Base-by-base conservation (phyloP, 2,113 vertebrate genomes). In the Numenius arquata region DNA sequence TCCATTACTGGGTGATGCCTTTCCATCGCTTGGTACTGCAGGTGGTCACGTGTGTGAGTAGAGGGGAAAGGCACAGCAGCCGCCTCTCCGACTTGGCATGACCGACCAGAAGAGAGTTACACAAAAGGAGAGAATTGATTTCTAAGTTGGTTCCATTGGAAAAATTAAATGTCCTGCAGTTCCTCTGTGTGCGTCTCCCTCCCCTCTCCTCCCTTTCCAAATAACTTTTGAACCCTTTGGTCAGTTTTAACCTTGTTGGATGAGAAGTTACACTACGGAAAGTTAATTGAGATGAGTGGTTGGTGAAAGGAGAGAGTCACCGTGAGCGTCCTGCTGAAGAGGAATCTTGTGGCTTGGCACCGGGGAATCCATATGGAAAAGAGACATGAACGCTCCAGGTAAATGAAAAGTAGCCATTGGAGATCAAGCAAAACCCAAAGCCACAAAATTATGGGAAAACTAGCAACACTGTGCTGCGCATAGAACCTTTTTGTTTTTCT, bases 221-320 rank as follows among this genome's bases (percentile, higher is more conserved):
- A 56, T 56, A 91, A 91, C 81, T 95, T 97, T 82, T 88, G 88
- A 88, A 85, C 85, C 38, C 62, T 88, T 72, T 30, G 53, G 58
- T 56, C 40, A 26, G 66, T 30, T 71, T 32, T 75, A 63, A 58
- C 14, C 38, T 25, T 38, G 77, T 47, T 89, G 67, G 58, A 47
- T 40, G 2, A 47, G 70, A 82, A 36, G 20, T 68, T 78, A 18
- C 11, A 0, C 58, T 89, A 48, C 58, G 19, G 75, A 47, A 36
- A 22, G 43, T 32, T 34, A 9, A 43, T 34, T n/a, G 88, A 45
- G 75, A 72, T 36, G 67, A 76, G 53, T 5, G 9, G 48, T 8
- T 55, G 63, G 34, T 65, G n/a, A 45, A 63, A 81, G 62, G 34
- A 77, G 53, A 58, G 30, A 48, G 17, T 34, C 1, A 1, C 83